phyloP scores from a whole-genome alignment of 1,140 invertebrate genomes.

The Diplogasteroides magnus region DNA sequence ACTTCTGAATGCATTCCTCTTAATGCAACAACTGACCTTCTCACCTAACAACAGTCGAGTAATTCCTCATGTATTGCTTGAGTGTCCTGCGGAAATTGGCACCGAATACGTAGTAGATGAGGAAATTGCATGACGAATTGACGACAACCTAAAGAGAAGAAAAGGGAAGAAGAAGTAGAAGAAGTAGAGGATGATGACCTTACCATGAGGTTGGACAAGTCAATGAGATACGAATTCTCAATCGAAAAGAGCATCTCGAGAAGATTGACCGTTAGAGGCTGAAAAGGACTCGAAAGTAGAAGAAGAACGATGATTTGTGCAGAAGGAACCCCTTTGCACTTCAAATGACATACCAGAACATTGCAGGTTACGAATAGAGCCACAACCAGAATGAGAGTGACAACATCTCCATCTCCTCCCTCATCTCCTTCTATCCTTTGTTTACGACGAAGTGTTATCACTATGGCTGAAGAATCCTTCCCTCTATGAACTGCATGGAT shows the following conservation, averaged over 20 bases:
- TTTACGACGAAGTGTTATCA: background rate
- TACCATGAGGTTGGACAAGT: slow-evolving; percentile 48
- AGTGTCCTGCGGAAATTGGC: slow-evolving; percentile 39
- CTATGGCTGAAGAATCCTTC: background rate
- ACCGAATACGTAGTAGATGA: slow-evolving; percentile 49
- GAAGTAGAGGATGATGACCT: background rate
- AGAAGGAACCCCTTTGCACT: background rate
- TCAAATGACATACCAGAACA: slow-evolving; percentile 35
- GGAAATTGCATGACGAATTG: slow-evolving; percentile 45
- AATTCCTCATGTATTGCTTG: slow-evolving; percentile 17
- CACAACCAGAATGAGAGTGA: slow-evolving; percentile 44
- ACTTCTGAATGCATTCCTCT: too few relatives aligned
- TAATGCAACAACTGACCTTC: too few relatives aligned
- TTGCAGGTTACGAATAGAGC: slow-evolving; percentile 46
- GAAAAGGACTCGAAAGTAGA: slow-evolving; percentile 18
- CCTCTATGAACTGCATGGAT: background rate
- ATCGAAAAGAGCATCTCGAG: slow-evolving; percentile 39
- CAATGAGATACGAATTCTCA: slow-evolving; percentile 43
- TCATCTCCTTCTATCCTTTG: background rate
- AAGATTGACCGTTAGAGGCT: slow-evolving; percentile 46
- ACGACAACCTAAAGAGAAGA: slow-evolving; percentile 20
- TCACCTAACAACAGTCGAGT: too few relatives aligned
- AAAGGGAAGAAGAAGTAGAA: background rate
- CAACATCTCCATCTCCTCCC: slow-evolving; percentile 30
- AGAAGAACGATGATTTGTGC: background rate